Base-by-base conservation (phyloP, 2,888 invertebrate species). In the Anodontia alba region DNA sequence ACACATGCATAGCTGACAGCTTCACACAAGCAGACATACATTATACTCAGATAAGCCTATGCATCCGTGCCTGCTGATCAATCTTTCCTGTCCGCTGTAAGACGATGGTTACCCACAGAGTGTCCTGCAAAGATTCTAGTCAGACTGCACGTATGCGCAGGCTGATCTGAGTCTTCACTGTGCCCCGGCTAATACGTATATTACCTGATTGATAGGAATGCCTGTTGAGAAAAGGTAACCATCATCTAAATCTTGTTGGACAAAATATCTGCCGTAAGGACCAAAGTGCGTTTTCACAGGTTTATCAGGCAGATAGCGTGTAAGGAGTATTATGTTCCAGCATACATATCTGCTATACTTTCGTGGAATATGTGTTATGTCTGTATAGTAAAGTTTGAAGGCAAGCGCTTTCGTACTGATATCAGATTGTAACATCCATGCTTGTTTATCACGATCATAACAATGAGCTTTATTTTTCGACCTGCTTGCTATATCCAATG, bases 221-320 rank as follows among this genome's bases (percentile, higher is more conserved):
- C 96, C 96, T 7, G 97, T 97, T 93, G 97, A 97, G 96, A 97
- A 97, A 94, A 97, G 96, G 84, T 97, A 96, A 8, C 97, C 97
- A 91, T 97, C 97, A 93, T 97, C 97, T 0, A 96, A 96, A 76
- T 96, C 96, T 83, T 97, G 97, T 93, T 97, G 97, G 23, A 97
- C 96, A 93, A 97, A 97, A 94, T 97, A 97, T 90, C 97, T 96
- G 89, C 96, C 96, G 94, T 96, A 97, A 3, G 97, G 97, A 0
- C 96, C 96, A 20, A 97, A 96, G 0, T 96, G 96, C 31, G 97
- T 95, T 76, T 96, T 96, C 42, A 96, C 96, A 10, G 89, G 79
- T 51, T 85, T 86, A 5, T 81, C 80, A 0, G 96, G 96, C 43
- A 83, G 96, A n/a, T 96, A 94, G 78, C 85, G 82, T n/a, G 86